Conservation (phyloP, 2,113 vertebrate species). For the Dipodomys spectabilis region DNA sequence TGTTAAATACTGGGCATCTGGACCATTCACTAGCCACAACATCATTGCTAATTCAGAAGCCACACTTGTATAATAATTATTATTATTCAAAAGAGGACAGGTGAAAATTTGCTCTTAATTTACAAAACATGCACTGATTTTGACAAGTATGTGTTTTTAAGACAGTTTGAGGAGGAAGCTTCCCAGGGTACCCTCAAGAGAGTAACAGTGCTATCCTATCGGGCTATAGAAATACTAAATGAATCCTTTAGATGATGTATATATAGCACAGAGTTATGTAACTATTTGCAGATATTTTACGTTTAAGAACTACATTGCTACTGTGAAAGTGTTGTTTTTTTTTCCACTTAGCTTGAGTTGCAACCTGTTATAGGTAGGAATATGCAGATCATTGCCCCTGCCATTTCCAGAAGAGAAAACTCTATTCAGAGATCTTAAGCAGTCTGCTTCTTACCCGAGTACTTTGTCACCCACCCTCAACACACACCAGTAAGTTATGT, state of each 20-base stretch:
- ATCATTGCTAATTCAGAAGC: not conserved
- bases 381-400: not conserved
- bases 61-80: not conserved
- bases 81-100: not conserved
- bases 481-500: too few relatives aligned
- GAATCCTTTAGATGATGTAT: not conserved
- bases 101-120: slow-evolving; percentile 1
- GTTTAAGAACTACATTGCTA: not conserved
- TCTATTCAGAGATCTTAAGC: not conserved
- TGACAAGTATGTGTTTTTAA: not conserved
- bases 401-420: not conserved
- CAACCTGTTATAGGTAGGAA: not conserved
- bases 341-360: not conserved
- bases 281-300: not conserved
- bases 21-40: not conserved
- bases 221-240: not conserved
- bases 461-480: not conserved
- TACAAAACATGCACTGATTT: not conserved
- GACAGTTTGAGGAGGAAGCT: not conserved
- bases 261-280: not conserved
- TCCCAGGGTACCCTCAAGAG: not conserved
- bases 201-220: not conserved
- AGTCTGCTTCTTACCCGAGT: not conserved
- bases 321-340: not conserved
- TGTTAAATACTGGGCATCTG: too few relatives aligned